Evolutionary conservation across 2,797 vertebrate species (phyloP), one percentile per base, ranked within the genome.

Genomic region (Merluccius polli): DNA sequence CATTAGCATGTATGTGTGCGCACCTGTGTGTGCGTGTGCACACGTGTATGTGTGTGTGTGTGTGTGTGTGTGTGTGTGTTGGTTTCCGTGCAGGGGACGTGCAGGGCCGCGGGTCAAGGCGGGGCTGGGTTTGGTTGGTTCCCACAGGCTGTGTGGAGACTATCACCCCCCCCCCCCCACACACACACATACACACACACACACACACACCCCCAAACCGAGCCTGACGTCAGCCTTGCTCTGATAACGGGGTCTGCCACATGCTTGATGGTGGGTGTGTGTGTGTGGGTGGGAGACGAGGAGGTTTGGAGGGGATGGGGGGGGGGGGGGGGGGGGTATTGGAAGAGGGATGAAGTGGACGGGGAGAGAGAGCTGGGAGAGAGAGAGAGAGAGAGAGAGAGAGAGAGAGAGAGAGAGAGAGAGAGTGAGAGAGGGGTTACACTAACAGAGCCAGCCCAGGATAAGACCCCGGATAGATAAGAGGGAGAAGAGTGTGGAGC

Each of bases 401-500:
- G 73, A n/a, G 52, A 52, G 75, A 72, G 75, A n/a, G 73, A 63
- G 68, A 41, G 77, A 77, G 84, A 81, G 78, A 38, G 84, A 79
- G 79, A 83, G 89, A 84, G 83, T 82, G 88, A 84, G 85, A 87
- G 79, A 83, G 87, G 91, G 92, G 92, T 95, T 94, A 93, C 90
- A 94, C 93, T 93, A 44, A 94, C 93, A 94, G 91, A 93, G 90
- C 89, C 91, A 78, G 89, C 11, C 72, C 84, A 90, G 92, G 93
- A 95, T 94, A 94, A 94, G 91, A 86, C 90, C 83, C 80, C 82
- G 90, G 89, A 91, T 90, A 92, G 93, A 95, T 94, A 95, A 94
- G 92, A 87, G 79, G 24, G 79, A 89, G 87, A 86, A 81, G 84
- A 87, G 90, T 87, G 88, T 91, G 90, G 89, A 93, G 92, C 87